A percentile compares a stretch with the other conserved stretches of the same genome.
Evolutionary conservation across 2,888 invertebrate genomes (phyloP).

Genomic region (Lasioglossum zephyrum): DNA sequence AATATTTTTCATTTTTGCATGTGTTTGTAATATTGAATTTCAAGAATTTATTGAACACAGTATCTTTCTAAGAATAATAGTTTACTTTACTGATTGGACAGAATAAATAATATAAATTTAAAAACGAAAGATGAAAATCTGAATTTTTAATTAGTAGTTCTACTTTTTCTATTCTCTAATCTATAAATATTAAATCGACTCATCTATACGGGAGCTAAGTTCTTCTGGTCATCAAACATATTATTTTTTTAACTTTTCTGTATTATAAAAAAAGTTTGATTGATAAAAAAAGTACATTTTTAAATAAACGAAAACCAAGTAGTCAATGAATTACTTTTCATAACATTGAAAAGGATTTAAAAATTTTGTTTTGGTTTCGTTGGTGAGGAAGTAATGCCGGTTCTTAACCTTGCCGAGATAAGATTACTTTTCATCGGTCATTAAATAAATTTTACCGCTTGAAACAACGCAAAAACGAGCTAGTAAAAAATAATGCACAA

Average conservation of each 20-base stretch:
- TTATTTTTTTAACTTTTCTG: neutral
- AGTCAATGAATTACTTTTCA: neutral
- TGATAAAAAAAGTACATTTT: neutral
- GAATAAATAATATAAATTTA: neutral
- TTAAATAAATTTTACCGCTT: neutral
- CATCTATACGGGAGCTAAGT: neutral
- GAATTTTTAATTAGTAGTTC: neutral
- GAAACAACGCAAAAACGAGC: neutral
- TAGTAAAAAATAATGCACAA: neutral
- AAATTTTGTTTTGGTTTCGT: neutral
- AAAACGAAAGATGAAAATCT: neutral
- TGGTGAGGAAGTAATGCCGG: neutral
- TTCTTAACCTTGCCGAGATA: neutral
- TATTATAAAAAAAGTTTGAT: neutral
- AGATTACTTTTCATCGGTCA: neutral
- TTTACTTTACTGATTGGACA: neutral
- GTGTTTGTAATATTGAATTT: neutral
- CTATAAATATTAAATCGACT: neutral
- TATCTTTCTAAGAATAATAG: neutral
- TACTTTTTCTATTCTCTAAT: neutral
- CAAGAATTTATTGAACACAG: neutral
- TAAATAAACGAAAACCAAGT: too few species aligned
- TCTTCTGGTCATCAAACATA: neutral
- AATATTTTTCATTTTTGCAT: neutral
- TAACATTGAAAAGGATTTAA: neutral